These are phyloP conservation scores for Trematocara zebra DNA, from an alignment of 2,113 vertebrate genomes.

Conservation along the genomic window DNA sequence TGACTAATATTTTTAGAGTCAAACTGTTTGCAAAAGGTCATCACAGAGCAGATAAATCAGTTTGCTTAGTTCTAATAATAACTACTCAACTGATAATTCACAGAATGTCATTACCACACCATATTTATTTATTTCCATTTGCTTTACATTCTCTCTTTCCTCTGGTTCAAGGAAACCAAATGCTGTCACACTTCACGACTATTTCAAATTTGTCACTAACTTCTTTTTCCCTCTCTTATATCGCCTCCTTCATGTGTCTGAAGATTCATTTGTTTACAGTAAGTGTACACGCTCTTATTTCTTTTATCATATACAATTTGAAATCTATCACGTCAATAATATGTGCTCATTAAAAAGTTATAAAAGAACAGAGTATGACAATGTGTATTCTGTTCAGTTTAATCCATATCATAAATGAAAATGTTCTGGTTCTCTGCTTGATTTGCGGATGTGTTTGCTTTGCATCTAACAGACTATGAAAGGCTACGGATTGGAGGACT, in stretches of 20 bases:
- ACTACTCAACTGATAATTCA: neutral
- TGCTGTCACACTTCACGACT: neutral
- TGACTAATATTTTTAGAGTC: neutral
- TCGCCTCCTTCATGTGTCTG: neutral
- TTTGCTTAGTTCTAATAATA: neutral
- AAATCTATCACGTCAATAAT: neutral
- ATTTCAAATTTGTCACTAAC: neutral
- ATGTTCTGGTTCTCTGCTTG: neutral
- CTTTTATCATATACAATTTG: neutral
- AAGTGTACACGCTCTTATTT: conserved; percentile 36
- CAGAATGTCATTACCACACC: neutral
- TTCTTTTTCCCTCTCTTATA: neutral
- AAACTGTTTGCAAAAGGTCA: neutral
- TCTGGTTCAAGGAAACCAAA: neutral
- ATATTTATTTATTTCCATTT: neutral
- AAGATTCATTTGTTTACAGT: conserved; percentile 77
- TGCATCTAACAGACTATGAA: conserved; percentile 64
- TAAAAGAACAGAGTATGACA: neutral
- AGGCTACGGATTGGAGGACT: conserved; percentile 71
- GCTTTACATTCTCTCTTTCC: neutral
- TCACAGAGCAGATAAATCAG: neutral
- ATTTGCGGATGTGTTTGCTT: neutral
- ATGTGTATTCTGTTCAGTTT: neutral
- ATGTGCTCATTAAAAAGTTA: neutral
- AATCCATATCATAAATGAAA: neutral